A percentile compares a stretch with the other conserved stretches of the same genome.
phyloP scores from a whole-genome alignment of 2,888 invertebrate genomes.

The Monochamus alternatus region DNA sequence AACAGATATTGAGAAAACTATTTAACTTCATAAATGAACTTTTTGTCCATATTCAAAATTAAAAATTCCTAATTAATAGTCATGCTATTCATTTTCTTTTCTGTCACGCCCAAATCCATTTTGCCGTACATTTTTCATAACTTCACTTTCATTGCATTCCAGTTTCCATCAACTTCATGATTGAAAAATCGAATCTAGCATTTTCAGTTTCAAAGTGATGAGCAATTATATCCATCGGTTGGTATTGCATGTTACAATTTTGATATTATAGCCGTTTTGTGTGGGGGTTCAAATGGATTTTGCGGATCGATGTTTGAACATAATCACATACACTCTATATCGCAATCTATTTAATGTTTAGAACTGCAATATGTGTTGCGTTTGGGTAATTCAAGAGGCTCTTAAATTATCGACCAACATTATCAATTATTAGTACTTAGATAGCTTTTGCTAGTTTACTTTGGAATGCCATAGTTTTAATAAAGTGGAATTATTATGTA shows the following conservation, averaged over 20 bases:
- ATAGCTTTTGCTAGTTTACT: too few relatives aligned
- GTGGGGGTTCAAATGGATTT: slow-evolving; percentile 52
- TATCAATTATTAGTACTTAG: too few relatives aligned
- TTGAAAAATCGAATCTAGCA: slow-evolving; percentile 44
- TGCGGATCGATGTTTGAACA: slow-evolving; percentile 54
- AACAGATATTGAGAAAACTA: too few relatives aligned
- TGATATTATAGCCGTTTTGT: slow-evolving; percentile 56
- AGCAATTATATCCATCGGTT: slow-evolving; percentile 56
- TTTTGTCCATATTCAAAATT: neutral
- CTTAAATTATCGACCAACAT: neutral
- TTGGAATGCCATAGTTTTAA: too few relatives aligned
- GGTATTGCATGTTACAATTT: slow-evolving; percentile 56
- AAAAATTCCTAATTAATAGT: neutral
- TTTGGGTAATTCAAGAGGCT: neutral
- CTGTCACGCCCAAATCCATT: neutral
- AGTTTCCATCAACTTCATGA: slow-evolving; percentile 21
- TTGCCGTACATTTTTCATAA: neutral
- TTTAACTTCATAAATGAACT: too few relatives aligned
- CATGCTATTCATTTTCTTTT: neutral
- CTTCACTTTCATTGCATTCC: slow-evolving; percentile 14
- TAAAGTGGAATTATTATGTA: too few relatives aligned
- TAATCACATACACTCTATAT: slow-evolving; percentile 39
- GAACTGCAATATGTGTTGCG: neutral
- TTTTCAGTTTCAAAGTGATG: slow-evolving; percentile 51
- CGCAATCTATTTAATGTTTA: slow-evolving; percentile 21